These are phyloP conservation scores for Diorhabda sublineata DNA, from an alignment of 1,140 invertebrate species.

Conservation along the genomic window DNA sequence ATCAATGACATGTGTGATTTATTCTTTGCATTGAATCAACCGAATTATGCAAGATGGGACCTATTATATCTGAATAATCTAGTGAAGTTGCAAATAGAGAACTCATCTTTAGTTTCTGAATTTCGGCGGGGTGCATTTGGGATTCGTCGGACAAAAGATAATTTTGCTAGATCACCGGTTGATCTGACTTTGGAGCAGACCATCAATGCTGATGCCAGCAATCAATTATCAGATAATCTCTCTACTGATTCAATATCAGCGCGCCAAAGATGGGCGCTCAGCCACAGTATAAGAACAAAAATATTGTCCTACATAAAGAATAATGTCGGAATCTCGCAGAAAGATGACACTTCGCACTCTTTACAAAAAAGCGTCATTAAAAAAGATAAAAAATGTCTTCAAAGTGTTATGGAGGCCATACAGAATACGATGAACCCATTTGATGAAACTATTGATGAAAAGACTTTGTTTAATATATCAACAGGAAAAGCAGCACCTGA, in stretches of 20 bases:
- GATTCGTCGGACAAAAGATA: slow-evolving; percentile 17
- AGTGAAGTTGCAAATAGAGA: slow-evolving; percentile 16
- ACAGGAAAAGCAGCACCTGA: slow-evolving; percentile 21
- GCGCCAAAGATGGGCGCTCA: slow-evolving; percentile 18
- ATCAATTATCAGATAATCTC: slow-evolving; percentile 22
- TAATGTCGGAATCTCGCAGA: slow-evolving; percentile 21
- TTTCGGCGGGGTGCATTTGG: slow-evolving; percentile 27
- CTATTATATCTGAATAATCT: slow-evolving; percentile 29
- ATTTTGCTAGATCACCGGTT: slow-evolving; percentile 17
- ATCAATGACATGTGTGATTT: slow-evolving; percentile 31
- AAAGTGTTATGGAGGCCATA: slow-evolving; percentile 25
- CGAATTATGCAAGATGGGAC: slow-evolving; percentile 35
- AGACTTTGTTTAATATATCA: slow-evolving; percentile 26
- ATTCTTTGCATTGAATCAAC: slow-evolving; percentile 39
- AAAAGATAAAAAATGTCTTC: slow-evolving; percentile 26
- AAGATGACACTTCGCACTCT: slow-evolving; percentile 34
- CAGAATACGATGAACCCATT: slow-evolving; percentile 37
- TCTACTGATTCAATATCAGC: slow-evolving; percentile 29
- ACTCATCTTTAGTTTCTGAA: slow-evolving; percentile 25
- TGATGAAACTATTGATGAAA: slow-evolving; percentile 25
- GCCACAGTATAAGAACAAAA: slow-evolving; percentile 24
- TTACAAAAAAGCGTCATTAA: slow-evolving; percentile 34
- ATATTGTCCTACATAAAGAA: slow-evolving; percentile 27
- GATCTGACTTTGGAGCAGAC: slow-evolving; percentile 27
- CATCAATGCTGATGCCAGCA: slow-evolving; percentile 27